Base-by-base conservation (phyloP, 2,113 vertebrate species). In the Pica pica region DNA sequence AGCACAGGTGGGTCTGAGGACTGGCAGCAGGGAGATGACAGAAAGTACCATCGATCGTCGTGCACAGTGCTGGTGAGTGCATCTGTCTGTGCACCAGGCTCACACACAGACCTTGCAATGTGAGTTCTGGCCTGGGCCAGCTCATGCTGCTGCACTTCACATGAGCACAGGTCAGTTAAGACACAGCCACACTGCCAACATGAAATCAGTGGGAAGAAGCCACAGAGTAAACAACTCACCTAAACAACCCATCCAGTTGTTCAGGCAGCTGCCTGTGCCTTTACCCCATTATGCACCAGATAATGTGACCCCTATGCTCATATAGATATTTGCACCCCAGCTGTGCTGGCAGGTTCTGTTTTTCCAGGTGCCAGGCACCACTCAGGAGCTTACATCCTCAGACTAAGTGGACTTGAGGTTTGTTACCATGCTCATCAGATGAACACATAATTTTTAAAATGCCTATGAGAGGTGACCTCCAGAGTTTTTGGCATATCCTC, bases 141-240 rank as follows among this genome's bases (percentile, higher is more conserved):
- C 39, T 41, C 52, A 3, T 1, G 39, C 53, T 17, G 69, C 80
- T 39, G 1, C n/a, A 55, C 22, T 9, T 55, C 28, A 28, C 33
- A 68, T 13, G 74, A n/a, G 31, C 42, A 3, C 27, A 22, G 55
- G 4, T 26, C 28, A 42, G 28, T 4, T 9, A 21, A 68, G 53
- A 27, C 0, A 1, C 35, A 82, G 57, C 16, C 46, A 35, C 42
- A 3, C 11, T 0, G 0, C 33, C 42, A 13, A 16, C 26, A 31
- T 13, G 37, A 60, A 56, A 53, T 7, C 35, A 23, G 64, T 4
- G 23, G 46, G 50, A 65, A 77, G 73, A 55, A 78, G 19, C 7
- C 47, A 15, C 7, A 20, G 31, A 44, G 46, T 13, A 39, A 80
- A 73, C 15, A 77, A 8, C n/a, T 56, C n/a, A 13, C 30, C 61